Evolutionary conservation across 2,113 vertebrate species (phyloP).

Genomic region (Ibidorhyncha struthersii): DNA sequence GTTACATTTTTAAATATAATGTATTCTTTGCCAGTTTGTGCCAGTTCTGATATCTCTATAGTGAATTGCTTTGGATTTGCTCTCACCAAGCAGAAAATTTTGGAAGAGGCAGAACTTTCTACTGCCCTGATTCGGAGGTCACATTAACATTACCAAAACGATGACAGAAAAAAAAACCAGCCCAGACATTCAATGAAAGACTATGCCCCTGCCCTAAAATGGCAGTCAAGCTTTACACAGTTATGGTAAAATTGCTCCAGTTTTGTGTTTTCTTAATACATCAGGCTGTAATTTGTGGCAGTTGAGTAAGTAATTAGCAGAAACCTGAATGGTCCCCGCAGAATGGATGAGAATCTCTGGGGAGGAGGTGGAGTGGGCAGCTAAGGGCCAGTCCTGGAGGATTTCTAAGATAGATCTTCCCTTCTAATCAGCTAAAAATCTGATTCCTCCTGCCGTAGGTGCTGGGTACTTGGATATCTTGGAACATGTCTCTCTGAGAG

Average conservation of each 20-base stretch:
- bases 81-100: neutral
- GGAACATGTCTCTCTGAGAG: neutral
- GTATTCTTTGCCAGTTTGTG: neutral
- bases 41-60: neutral
- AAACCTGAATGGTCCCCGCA: neutral
- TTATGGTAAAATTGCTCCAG: neutral
- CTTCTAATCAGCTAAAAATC: neutral
- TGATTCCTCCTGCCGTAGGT: neutral
- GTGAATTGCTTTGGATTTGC: neutral
- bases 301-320: neutral
- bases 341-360: neutral
- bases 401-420: neutral
- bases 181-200: neutral
- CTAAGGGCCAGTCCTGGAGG: neutral
- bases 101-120: neutral
- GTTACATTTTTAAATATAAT: neutral
- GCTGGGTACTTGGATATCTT: neutral
- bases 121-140: neutral
- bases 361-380: neutral
- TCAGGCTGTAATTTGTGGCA: neutral
- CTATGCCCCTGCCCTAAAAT: neutral
- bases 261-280: neutral
- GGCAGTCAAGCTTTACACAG: neutral
- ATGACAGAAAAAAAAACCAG: neutral
- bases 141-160: neutral